phyloP scores from a whole-genome alignment of 1,140 invertebrate species.

The Magallana ariakensis region DNA sequence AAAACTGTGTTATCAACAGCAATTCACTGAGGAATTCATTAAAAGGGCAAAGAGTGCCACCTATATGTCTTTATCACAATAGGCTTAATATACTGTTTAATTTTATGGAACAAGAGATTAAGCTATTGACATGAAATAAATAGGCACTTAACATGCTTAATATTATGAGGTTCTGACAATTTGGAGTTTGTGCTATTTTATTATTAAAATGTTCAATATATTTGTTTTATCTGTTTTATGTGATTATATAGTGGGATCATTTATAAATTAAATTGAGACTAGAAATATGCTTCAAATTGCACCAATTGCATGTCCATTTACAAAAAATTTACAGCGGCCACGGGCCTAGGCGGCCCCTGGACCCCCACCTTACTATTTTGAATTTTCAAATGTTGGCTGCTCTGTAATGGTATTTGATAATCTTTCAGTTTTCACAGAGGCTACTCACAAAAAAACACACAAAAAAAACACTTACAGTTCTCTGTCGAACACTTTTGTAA shows the following conservation, averaged over 20 bases:
- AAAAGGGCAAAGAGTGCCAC: slow-evolving; percentile 43
- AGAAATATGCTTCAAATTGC: neutral
- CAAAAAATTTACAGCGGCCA: neutral
- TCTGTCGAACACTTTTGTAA: too few relatives aligned
- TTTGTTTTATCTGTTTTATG: neutral
- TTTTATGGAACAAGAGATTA: neutral
- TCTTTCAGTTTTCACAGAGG: too few relatives aligned
- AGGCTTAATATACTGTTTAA: neutral
- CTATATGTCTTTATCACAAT: slow-evolving; percentile 8
- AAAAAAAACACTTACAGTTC: too few relatives aligned
- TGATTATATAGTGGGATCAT: neutral
- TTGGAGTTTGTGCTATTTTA: neutral
- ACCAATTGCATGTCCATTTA: neutral
- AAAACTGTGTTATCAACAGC: slow-evolving; percentile 29
- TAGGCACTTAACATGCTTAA: too few relatives aligned
- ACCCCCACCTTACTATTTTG: neutral
- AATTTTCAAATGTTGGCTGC: neutral
- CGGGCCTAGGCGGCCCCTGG: too few relatives aligned
- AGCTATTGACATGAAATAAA: neutral
- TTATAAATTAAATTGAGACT: neutral
- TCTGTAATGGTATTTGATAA: neutral
- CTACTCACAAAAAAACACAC: too few relatives aligned
- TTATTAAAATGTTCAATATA: neutral
- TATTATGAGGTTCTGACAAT: too few relatives aligned
- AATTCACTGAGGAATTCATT: slow-evolving; percentile 39